Percentiles rank a stretch among this genome's conserved stretches.
phyloP scores from a whole-genome alignment of 2,888 invertebrate genomes.

The Cecidostiba fungosa region DNA sequence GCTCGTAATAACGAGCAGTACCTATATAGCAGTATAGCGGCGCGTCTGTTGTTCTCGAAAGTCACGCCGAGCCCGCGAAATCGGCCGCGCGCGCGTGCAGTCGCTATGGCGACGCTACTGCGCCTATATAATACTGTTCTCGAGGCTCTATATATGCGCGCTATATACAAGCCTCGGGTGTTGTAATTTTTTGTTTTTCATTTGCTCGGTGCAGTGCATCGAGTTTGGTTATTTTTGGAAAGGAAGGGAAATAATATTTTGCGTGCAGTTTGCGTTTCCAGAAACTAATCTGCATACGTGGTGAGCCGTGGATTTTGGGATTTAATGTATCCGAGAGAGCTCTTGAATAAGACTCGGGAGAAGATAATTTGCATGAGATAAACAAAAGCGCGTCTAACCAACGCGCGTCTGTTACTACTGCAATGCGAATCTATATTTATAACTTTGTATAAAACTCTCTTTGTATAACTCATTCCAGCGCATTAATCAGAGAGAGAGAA shows the following conservation, averaged over 20 bases:
- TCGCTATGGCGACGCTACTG: conserved; percentile 55
- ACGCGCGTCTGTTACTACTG: conserved; percentile 23
- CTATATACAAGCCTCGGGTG: neutral
- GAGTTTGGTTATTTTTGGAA: neutral
- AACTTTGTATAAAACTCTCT: neutral
- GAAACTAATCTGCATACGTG: neutral
- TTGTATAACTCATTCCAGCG: neutral
- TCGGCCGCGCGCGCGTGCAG: conserved; percentile 57
- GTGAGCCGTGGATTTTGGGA: no score
- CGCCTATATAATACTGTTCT: neutral
- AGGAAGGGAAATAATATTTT: no score
- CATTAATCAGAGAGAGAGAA: conserved; percentile 1
- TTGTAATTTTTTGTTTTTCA: neutral
- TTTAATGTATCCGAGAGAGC: no score
- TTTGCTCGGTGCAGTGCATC: neutral
- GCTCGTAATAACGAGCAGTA: neutral
- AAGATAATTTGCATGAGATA: neutral
- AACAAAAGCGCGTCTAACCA: neutral
- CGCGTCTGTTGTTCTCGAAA: conserved; percentile 46
- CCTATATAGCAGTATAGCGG: no score
- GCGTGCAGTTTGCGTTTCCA: neutral
- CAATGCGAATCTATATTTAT: no score
- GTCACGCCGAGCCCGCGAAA: conserved; percentile 55
- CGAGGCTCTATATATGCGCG: neutral
- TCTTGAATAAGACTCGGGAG: no score